Evolutionary conservation across 1,140 invertebrate genomes (phyloP), one percentile per base, ranked within the genome.

Genomic region (Drosophila equinoxialis): DNA sequence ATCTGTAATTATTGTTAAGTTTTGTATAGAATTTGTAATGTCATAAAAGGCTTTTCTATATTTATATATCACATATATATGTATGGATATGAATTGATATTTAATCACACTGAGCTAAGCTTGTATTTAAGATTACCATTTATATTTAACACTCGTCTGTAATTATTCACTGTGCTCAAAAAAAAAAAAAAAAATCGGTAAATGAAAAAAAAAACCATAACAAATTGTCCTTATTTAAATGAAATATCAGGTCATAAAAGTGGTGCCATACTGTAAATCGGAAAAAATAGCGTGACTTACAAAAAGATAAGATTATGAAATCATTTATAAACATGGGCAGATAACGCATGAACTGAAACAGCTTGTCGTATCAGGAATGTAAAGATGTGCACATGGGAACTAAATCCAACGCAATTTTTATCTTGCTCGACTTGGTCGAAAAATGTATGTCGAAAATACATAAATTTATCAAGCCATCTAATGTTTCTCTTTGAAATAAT

Each of bases 51-150:
- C 84, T 87, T 80, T 78, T 10, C 7, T 51, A 20, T 51, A 51
- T 20, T 23, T 51, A 23, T 20, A 48, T 48, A 48, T 48, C 17
- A 48, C 3, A 81, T 60, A 61, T 62, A 63, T 77, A 83, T 37
- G 35, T 35, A 35, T 45, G 42, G 42, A 51, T 51, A 51, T 17
- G 20, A 51, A 69, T 75, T 90, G 64, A 48, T 82, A 78, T 73
- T 84, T 61, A 67, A 64, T 37, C 55, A 51, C 5, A 51, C 57
- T 61, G 42, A 17, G 26, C 71, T 68, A 66, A 79, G 71, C 58
- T 79, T 67, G 71, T 45, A 69, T 89, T 67, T 89, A 84, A 65
- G 85, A 51, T 84, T 84, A 89, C 77, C 86, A 89, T 81, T 89
- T 89, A 90, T 71, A 58, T 89, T 80, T 75, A 89, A 90, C 84